Evolutionary conservation across 1,140 invertebrate species (phyloP), one percentile per base, ranked within the genome.

Genomic region (Heliothis subflexa): DNA sequence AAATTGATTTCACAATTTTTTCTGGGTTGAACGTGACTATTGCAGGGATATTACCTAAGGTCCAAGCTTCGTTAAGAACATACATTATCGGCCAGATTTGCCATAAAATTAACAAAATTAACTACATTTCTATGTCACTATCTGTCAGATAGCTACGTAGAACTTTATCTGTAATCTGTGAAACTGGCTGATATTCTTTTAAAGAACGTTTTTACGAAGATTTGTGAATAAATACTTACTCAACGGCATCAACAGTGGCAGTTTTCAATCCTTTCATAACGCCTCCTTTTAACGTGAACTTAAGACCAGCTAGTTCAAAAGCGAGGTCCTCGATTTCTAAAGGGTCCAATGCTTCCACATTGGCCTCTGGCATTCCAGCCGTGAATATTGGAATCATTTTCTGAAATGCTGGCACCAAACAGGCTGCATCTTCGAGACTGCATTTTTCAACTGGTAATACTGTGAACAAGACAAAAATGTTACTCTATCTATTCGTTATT

Each of bases 371-470:
- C 9, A 92, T 68, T 2, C 90, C 90, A 9, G 52, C 68, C 40
- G 84, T 72, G 59, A 90, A 90, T 2, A 71, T 45, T 3, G 89
- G 85, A 3, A 88, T 16, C 10, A 81, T 85, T 40, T 87, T 81
- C 75, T 92, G 89, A 25, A 88, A 86, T 0, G 83, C 79, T 12
- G 16, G 16, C 5, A 57, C 66, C 78, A 91, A 61, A 77, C 90
- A 92, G 28, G 55, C 16, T 1, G 81, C 82, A 52, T 92, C 88
- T 54, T 83, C 78, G 0, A 88, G 80, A 0, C 78, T 70, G 81
- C 90, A 92, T 87, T 90, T 90, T 55, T 84, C 78, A 0, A 87
- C 78, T 16, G 83, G 83, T 40, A 88, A 68, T 3, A 84, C 86
- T 89, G 77, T 11, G 64, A 86, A 64, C 7, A 59, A 21, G 10